Percentiles rank a stretch among this genome's conserved stretches.
phyloP scores from a whole-genome alignment of 2,888 invertebrate genomes.

The Dryocosmus kuriphilus region DNA sequence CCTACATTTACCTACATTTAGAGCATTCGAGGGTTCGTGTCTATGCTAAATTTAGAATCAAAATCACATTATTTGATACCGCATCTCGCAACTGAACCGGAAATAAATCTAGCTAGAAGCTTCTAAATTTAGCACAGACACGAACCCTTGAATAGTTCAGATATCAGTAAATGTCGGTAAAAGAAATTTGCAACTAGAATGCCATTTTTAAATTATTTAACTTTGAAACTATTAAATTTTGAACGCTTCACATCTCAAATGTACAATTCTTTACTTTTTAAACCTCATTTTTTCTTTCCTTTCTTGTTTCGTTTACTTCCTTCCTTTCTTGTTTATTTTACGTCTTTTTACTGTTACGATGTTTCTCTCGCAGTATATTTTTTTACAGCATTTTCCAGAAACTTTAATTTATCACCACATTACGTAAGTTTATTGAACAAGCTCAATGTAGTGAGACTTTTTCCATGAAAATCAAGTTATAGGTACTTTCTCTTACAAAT shows the following conservation, averaged over 20 bases:
- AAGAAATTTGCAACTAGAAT: too few species aligned
- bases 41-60: too few species aligned
- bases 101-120: too few species aligned
- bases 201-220: too few species aligned
- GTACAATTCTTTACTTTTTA: neutral
- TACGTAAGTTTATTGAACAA: conserved; percentile 26
- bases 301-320: neutral
- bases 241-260: neutral
- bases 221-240: neutral
- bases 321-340: neutral
- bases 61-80: too few species aligned
- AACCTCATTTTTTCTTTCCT: neutral
- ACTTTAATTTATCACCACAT: conserved; percentile 14
- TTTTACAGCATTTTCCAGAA: conserved; percentile 25
- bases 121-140: too few species aligned
- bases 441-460: conserved; percentile 24
- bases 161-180: too few species aligned
- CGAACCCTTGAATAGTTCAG: too few species aligned
- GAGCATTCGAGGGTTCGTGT: too few species aligned
- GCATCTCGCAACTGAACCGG: too few species aligned
- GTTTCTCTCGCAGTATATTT: neutral
- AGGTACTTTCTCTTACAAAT: conserved; percentile 28
- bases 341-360: too few species aligned
- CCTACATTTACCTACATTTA: too few species aligned
- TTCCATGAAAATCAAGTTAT: conserved; percentile 37